Base-by-base conservation (phyloP, 2,888 invertebrate species). In the Lasioglossum malachurum region DNA sequence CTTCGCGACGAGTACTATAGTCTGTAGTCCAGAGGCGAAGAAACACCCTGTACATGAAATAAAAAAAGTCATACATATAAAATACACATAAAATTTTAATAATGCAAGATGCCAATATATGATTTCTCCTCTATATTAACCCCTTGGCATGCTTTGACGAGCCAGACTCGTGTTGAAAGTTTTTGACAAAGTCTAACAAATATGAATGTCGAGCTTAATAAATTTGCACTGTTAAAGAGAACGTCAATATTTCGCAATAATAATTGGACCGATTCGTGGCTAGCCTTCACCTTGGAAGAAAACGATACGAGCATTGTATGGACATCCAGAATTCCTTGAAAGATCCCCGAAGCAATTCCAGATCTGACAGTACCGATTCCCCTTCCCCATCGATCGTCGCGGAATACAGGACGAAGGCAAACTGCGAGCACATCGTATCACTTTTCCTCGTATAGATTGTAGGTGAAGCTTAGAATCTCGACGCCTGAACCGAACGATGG, bases 301-400 rank as follows among this genome's bases (percentile, higher is more conserved):
- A n/a, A 67, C 53, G 35, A 38, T 31, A 31, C n/a, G 60, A 49
- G 14, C 49, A 27, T 74, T 78, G 80, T 81, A 87, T 86, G 80
- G 89, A 88, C 85, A 80, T 75, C 71, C 2, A 41, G 75, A 85
- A 64, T 75, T 87, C 79, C 85, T 83, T 73, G 89, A 89, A 87
- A 83, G 84, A 87, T 90, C 80, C 90, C 88, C 85, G 72, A 88
- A 86, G 92, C 91, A 92, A 92, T 92, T 91, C 77, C 89, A 77
- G 67, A 78, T 85, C 89, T 91, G 91, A 90, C 90, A 90, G 90
- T 41, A 73, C 53, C 88, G 82, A 83, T 82, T 88, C 80, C 79
- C 86, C 31, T 67, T 77, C 71, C 35, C 71, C 35, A 67, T 73
- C 88, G 83, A 80, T 84, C 87, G 83, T 19, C 78, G 69, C 44